Evolutionary conservation across 37 sponge, comb jelly and placozoan species (phyloP).

Genomic region (Diacarnus erythraeanus): DNA sequence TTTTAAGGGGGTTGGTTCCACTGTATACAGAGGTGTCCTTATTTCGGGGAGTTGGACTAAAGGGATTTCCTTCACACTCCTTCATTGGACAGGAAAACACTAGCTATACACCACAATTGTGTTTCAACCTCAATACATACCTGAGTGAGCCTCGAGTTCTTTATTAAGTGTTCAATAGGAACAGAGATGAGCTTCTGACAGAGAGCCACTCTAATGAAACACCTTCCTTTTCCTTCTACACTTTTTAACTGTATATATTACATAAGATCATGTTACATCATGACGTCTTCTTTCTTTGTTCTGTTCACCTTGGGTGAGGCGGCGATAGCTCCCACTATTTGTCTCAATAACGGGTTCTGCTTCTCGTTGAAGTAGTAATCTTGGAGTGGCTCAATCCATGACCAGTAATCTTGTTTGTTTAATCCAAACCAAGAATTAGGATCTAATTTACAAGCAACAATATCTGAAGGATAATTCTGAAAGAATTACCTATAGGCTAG

Average conservation of each 20-base stretch:
- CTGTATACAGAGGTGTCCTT: too few species aligned
- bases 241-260: constrained; percentile 41
- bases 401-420: constrained; percentile 79
- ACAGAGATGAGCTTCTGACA: constrained; percentile 69
- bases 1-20: too few species aligned
- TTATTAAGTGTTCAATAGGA: constrained; percentile 70
- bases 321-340: constrained; percentile 23
- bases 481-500: too few species aligned
- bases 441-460: too few species aligned
- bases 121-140: too few species aligned
- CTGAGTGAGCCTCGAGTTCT: constrained; percentile 53
- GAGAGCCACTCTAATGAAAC: constrained; percentile 70
- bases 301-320: constrained; percentile 42
- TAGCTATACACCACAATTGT: not conserved
- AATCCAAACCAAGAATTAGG: constrained; percentile 77
- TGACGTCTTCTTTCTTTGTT: not conserved
- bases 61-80: not conserved
- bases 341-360: constrained; percentile 66
- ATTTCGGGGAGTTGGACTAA: not conserved
- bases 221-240: constrained; percentile 58
- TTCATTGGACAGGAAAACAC: constrained; percentile 5
- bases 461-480: too few species aligned
- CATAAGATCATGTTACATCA: not conserved
- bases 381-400: constrained; percentile 73
- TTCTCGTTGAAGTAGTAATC: constrained; percentile 68